Evolutionary conservation across 1,140 invertebrate genomes (phyloP).

Genomic region (Geopemphigus sp.): DNA sequence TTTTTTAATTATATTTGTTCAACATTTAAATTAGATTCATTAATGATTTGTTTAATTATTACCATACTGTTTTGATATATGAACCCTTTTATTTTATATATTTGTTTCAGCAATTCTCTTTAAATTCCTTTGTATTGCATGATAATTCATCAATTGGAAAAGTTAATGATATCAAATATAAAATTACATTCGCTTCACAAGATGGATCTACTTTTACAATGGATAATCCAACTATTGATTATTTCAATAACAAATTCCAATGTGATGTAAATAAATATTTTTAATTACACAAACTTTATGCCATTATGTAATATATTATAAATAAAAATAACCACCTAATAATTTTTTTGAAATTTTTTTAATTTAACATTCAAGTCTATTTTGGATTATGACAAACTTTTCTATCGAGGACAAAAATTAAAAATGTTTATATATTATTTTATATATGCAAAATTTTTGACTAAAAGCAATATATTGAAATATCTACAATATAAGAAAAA

Average conservation of each 20-base stretch:
- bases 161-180: conserved; percentile 35
- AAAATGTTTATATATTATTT: conserved; percentile 41
- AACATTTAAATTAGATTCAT: too few relatives aligned
- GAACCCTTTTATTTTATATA: neutral
- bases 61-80: too few relatives aligned
- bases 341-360: too few relatives aligned
- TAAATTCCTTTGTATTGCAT: conserved; percentile 38
- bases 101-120: conserved; percentile 5
- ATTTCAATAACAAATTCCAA: conserved; percentile 15
- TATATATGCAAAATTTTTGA: conserved; percentile 36
- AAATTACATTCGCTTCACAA: conserved; percentile 38
- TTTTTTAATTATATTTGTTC: too few relatives aligned
- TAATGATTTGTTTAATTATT: too few relatives aligned
- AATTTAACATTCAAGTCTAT: too few relatives aligned
- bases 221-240: conserved; percentile 35
- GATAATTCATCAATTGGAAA: conserved; percentile 33
- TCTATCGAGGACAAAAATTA: conserved; percentile 39
- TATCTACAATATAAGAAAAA: conserved; percentile 41
- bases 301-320: too few relatives aligned
- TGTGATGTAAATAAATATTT: conserved; percentile 31
- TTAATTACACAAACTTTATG: too few relatives aligned
- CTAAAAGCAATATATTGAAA: conserved; percentile 7
- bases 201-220: conserved; percentile 46
- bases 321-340: too few relatives aligned
- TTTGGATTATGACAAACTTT: neutral